Conservation (phyloP, 2,113 vertebrate genomes). For the Redunca redunca region DNA sequence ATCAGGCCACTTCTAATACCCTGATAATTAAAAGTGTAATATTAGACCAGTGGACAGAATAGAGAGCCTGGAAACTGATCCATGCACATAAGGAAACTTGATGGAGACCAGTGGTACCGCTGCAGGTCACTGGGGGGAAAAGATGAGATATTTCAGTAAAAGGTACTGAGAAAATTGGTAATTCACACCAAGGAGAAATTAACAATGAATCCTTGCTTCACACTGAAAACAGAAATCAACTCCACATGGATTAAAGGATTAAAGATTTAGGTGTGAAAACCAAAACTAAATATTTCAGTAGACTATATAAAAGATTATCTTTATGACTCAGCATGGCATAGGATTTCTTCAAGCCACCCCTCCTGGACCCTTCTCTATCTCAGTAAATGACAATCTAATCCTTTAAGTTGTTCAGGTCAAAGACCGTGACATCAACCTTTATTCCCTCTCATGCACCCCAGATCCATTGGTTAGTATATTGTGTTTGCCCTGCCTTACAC, state of each 20-base stretch:
- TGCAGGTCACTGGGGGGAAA: neutral
- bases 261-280: neutral
- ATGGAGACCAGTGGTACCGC: accelerated
- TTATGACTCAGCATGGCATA: neutral
- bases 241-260: neutral
- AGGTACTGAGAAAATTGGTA: neutral
- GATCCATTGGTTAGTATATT: neutral
- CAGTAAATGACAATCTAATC: neutral
- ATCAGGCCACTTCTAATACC: neutral
- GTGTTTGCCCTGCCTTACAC: accelerated
- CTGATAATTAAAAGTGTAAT: neutral
- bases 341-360: neutral
- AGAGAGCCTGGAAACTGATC: neutral
- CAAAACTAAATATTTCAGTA: neutral
- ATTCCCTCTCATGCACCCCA: neutral
- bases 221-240: neutral
- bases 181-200: neutral
- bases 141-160: neutral
- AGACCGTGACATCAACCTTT: neutral
- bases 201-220: neutral
- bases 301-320: neutral
- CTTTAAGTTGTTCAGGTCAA: neutral
- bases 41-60: neutral
- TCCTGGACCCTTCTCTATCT: neutral
- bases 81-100: neutral